Base-by-base conservation (phyloP, 2,113 vertebrate species). In the Picathartes gymnocephalus region DNA sequence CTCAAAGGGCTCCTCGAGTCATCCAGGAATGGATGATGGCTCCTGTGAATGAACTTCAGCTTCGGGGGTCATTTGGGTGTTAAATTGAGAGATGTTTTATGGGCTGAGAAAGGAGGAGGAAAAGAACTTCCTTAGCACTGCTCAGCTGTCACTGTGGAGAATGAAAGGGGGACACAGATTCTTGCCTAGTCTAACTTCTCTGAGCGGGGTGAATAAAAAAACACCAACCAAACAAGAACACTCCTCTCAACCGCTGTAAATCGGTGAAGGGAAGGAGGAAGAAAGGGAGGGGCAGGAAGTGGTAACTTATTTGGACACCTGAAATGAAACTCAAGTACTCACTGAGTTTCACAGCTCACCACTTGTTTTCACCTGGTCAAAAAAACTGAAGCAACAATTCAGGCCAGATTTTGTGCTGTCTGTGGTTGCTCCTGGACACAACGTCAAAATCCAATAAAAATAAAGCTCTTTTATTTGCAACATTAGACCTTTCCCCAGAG, bases 251-350 rank as follows among this genome's bases (percentile, higher is more conserved):
- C 65, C 45, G 44, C 37, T 51, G 12, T 30, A 79, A 82, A 86
- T 47, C 11, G 4, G n/a, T 33, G 44, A 24, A n/a, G 57, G 58
- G 31, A 57, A 70, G 58, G 58, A 87, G 74, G 35, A 83, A 83
- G 42, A 93, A 76, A 90, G 42, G 85, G 76, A 93, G 85, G 87
- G 90, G 76, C 88, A 86, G 88, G 90, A 96, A 93, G 82, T 70
- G 85, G 87, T 92, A 86, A 93, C 20, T 81, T 70, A 88, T 70
- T 73, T 92, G 56, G 85, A 66, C 87, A 91, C 71, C 31, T 68
- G 72, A 93, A 89, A 80, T 71, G 47, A 93, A 42, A 90, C 82
- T 83, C 25, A 35, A 71, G 51, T 65, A 86, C 40, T 82, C 79
- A 71, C 16, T 48, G 13, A 7, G 44, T 93, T 94, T 96, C 82